Conservation (phyloP, 2,797 vertebrate species). For the Heteromormyrus szaboi region DNA sequence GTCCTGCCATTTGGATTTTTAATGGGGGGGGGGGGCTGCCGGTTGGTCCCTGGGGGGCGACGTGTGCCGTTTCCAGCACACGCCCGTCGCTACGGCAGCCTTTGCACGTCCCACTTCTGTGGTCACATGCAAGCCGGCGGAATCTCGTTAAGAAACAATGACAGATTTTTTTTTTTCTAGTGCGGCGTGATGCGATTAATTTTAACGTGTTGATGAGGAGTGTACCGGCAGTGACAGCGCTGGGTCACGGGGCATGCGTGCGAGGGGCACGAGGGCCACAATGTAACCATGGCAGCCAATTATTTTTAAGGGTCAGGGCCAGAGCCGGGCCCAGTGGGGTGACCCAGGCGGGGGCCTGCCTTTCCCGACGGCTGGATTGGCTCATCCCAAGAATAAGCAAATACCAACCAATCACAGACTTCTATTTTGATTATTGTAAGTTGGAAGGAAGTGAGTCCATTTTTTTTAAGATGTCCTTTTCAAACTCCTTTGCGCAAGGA, state of each 20-base stretch:
- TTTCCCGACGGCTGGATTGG: neutral
- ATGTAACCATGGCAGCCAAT: neutral
- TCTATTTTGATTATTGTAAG: neutral
- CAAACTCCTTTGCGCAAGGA: neutral
- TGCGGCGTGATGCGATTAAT: neutral
- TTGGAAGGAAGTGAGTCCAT: neutral
- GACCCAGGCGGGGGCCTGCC: neutral
- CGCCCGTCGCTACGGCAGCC: neutral
- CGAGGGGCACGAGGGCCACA: neutral
- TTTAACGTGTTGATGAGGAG: neutral
- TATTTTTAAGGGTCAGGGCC: neutral
- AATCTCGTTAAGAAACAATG: neutral
- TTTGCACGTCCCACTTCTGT: neutral
- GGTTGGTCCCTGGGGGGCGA: neutral
- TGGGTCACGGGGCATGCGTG: neutral
- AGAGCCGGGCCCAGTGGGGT: neutral
- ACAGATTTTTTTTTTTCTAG: neutral
- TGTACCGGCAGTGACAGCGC: neutral
- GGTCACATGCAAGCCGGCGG: neutral
- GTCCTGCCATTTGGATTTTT: neutral
- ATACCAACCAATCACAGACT: neutral
- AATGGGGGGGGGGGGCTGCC: neutral
- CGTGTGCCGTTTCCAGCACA: neutral
- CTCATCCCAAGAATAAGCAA: neutral
- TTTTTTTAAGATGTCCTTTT: neutral